Percentiles rank a stretch among this genome's conserved stretches.
These are phyloP conservation scores for Xiphophorus hellerii DNA, from an alignment of 2,113 vertebrate species.

Conservation along the genomic window DNA sequence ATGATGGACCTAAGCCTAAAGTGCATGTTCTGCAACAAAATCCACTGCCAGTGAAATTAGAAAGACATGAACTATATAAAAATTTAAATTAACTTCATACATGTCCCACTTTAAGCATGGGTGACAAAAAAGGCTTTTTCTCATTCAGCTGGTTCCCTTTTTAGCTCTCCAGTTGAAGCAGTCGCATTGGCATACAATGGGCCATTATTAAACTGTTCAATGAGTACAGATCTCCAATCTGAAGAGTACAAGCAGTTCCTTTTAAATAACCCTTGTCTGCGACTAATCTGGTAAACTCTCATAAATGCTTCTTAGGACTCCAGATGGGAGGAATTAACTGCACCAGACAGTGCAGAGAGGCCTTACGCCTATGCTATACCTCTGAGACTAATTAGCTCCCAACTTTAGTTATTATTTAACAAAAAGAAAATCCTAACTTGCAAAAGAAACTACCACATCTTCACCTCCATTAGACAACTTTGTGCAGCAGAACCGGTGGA, in stretches of 20 bases:
- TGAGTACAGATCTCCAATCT: constrained; percentile 75
- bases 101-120: constrained; percentile 67
- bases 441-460: constrained; percentile 70
- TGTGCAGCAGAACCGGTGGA: constrained; percentile 57
- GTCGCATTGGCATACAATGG: constrained; percentile 66
- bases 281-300: constrained; percentile 79
- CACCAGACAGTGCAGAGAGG: constrained; percentile 64
- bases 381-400: constrained; percentile 81
- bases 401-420: constrained; percentile 75
- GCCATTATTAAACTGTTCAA: constrained; percentile 66
- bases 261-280: constrained; percentile 73
- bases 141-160: constrained; percentile 56
- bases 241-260: constrained; percentile 71
- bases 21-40: constrained; percentile 54
- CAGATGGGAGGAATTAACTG: constrained; percentile 77
- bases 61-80: constrained; percentile 48
- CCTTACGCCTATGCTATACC: constrained; percentile 72
- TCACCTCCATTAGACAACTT: constrained; percentile 72
- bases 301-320: constrained; percentile 73
- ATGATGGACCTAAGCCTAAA: constrained; percentile 56
- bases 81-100: constrained; percentile 68
- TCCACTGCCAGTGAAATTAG: constrained; percentile 50
- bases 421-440: constrained; percentile 58
- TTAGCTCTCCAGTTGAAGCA: constrained; percentile 61
- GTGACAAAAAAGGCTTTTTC: constrained; percentile 51